A percentile compares a stretch with the other conserved stretches of the same genome.
Evolutionary conservation across 2,797 vertebrate species (phyloP).

Genomic region (Intellagama lesueurii): DNA sequence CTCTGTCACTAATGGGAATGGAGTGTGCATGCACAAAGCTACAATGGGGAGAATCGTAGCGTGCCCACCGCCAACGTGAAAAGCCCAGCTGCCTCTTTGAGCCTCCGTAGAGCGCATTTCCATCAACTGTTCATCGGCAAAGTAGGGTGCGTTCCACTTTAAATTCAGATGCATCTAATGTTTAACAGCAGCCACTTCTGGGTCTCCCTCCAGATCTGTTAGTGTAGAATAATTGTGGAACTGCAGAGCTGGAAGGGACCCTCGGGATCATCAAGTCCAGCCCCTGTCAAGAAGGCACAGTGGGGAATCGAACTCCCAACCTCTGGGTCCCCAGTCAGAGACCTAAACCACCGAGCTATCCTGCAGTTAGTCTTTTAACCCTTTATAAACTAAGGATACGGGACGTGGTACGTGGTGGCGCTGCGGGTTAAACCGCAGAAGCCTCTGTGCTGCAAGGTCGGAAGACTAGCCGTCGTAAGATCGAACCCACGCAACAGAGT

Average conservation of each 20-base stretch:
- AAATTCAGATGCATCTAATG: slow-evolving; percentile 5
- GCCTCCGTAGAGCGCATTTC: slow-evolving; percentile 47
- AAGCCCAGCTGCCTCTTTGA: slow-evolving; percentile 62
- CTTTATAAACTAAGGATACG: not conserved
- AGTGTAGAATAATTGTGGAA: too few relatives aligned
- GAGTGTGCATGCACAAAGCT: slow-evolving; percentile 67
- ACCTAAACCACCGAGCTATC: too few relatives aligned
- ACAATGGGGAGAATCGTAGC: slow-evolving; percentile 69
- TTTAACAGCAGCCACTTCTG: not conserved
- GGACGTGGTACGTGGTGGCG: too few relatives aligned
- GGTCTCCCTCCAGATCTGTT: not conserved
- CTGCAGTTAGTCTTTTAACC: not conserved
- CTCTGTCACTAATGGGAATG: slow-evolving; percentile 70
- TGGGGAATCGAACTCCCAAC: too few relatives aligned
- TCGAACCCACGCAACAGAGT: too few relatives aligned
- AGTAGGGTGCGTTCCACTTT: slow-evolving; percentile 11
- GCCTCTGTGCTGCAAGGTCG: too few relatives aligned
- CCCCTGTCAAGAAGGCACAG: too few relatives aligned
- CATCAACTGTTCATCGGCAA: slow-evolving; percentile 45
- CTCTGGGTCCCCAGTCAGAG: too few relatives aligned
- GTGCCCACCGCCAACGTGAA: slow-evolving; percentile 63
- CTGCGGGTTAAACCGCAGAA: too few relatives aligned
- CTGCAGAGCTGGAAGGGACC: too few relatives aligned
- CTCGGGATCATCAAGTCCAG: too few relatives aligned
- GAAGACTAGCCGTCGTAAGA: too few relatives aligned